These are phyloP conservation scores for Amia ocellicauda DNA, from an alignment of 2,113 vertebrate genomes.

Conservation along the genomic window DNA sequence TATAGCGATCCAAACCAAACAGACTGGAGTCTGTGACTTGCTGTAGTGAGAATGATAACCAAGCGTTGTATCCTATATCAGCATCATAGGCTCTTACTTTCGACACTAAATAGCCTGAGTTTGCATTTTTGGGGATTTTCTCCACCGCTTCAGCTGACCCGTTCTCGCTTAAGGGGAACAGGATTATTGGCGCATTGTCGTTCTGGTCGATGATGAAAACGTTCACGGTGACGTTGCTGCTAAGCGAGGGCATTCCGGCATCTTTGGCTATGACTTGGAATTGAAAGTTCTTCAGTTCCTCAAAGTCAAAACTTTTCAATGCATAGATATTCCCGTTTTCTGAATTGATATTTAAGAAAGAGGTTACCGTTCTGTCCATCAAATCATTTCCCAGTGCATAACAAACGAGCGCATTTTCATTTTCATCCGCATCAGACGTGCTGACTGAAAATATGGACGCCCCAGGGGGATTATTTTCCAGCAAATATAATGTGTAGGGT, in stretches of 20 bases:
- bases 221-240: slow-evolving; percentile 52
- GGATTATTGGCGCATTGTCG: slow-evolving; percentile 19
- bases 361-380: slow-evolving; percentile 37
- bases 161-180: slow-evolving; percentile 3
- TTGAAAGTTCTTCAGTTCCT: slow-evolving; percentile 58
- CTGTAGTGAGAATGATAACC: slow-evolving; percentile 20
- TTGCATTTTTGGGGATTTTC: slow-evolving; percentile 19
- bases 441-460: slow-evolving; percentile 55
- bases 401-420: slow-evolving; percentile 66
- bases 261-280: slow-evolving; percentile 53
- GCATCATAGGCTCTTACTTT: slow-evolving; percentile 25
- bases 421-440: slow-evolving; percentile 59
- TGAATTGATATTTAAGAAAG: slow-evolving; percentile 54
- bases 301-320: slow-evolving; percentile 66
- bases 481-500: slow-evolving; percentile 29
- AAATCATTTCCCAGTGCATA: slow-evolving; percentile 54
- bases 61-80: slow-evolving; percentile 27
- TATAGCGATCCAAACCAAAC: slow-evolving; percentile 18
- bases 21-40: slow-evolving; percentile 18
- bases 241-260: slow-evolving; percentile 36
- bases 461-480: slow-evolving; percentile 54
- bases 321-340: slow-evolving; percentile 63
- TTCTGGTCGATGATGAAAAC: slow-evolving; percentile 64
- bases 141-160: slow-evolving; percentile 3
- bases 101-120: slow-evolving; percentile 23